phyloP scores from a whole-genome alignment of 2,797 vertebrate genomes.

The Falco columbarius region DNA sequence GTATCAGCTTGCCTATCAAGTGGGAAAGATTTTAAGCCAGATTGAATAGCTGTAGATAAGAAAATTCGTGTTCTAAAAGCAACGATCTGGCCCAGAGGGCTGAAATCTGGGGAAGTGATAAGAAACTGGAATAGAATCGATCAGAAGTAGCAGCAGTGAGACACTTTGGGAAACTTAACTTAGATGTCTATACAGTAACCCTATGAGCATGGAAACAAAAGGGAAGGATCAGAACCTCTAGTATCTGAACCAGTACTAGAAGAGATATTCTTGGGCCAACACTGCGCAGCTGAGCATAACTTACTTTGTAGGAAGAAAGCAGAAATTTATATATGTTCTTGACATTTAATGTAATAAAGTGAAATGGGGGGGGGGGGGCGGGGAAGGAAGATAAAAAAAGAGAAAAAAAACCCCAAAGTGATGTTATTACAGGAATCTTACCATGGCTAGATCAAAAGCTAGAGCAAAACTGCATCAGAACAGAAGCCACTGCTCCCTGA shows the following conservation, averaged over 20 bases:
- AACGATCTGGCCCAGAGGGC: conserved; percentile 38
- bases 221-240: not conserved
- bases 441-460: not conserved
- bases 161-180: not conserved
- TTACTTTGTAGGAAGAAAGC: not conserved
- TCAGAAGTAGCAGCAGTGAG: not conserved
- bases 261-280: not conserved
- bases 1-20: conserved; percentile 40
- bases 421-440: not conserved
- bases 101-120: conserved; percentile 55
- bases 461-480: not conserved
- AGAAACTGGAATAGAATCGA: not conserved
- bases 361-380: not conserved
- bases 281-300: not conserved
- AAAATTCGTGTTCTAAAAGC: not conserved
- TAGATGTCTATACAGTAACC: not conserved
- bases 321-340: too few relatives aligned
- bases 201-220: not conserved
- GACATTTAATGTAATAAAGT: too few relatives aligned
- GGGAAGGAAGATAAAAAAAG: not conserved
- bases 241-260: not conserved
- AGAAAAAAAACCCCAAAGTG: rapidly evolving
- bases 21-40: conserved; percentile 34
- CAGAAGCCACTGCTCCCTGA: not conserved
- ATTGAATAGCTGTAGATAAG: not conserved